A percentile compares a stretch with the other conserved stretches of the same genome.
Conservation (phyloP, 2,113 vertebrate genomes). For the Phainopepla nitens region DNA sequence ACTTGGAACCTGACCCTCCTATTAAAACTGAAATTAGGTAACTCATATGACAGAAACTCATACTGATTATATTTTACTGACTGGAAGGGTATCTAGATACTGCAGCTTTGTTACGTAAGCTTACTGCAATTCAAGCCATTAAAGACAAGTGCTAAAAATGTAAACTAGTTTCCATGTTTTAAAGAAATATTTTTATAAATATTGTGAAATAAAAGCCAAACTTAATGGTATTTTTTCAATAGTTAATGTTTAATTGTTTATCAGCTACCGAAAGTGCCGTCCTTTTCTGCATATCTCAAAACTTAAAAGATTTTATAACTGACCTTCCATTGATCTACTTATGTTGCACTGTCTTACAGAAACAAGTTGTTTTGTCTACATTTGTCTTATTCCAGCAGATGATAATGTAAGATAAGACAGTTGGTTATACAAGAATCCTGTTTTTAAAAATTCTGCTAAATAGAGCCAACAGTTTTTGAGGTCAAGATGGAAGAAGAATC, state of each 20-base stretch:
- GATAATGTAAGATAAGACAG: neutral
- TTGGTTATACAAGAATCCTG: neutral
- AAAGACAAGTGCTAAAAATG: neutral
- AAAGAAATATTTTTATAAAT: neutral
- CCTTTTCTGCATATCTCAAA: neutral
- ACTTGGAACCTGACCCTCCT: neutral
- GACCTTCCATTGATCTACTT: neutral
- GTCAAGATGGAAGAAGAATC: neutral
- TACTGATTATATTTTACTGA: neutral
- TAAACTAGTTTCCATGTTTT: neutral
- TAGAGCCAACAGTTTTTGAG: neutral
- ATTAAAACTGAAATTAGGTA: neutral
- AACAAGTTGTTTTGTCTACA: neutral
- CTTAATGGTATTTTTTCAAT: neutral
- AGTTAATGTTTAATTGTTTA: neutral
- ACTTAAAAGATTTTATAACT: neutral
- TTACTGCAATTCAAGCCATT: neutral
- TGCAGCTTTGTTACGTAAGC: neutral
- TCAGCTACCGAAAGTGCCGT: neutral
- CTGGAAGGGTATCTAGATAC: neutral
- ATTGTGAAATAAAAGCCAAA: neutral
- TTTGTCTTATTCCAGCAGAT: neutral
- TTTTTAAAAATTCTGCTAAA: neutral
- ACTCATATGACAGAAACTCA: neutral
- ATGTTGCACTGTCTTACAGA: neutral